Conservation (phyloP, 2,113 vertebrate genomes). For the Calonectris borealis region DNA sequence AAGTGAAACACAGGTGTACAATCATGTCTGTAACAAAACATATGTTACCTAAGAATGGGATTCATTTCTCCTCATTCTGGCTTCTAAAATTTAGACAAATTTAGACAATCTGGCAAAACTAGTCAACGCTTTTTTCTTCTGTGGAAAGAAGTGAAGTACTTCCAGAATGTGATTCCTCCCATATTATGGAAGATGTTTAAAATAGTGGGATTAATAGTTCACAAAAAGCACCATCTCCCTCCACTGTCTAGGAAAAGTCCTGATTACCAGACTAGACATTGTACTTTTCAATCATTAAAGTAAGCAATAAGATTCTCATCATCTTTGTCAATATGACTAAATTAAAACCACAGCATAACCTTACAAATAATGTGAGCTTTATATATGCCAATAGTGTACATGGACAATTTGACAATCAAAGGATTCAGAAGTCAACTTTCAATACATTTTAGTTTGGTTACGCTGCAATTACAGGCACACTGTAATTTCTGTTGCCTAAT, state of each 20-base stretch:
- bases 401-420: not conserved
- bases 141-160: not conserved
- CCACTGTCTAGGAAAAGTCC: not conserved
- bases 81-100: not conserved
- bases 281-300: not conserved
- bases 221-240: not conserved
- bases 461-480: not conserved
- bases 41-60: not conserved
- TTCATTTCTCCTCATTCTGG: not conserved
- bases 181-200: not conserved
- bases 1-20: not conserved
- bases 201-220: not conserved
- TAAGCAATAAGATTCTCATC: not conserved
- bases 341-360: not conserved
- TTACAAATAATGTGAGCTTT: not conserved
- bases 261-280: not conserved
- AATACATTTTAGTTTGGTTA: not conserved
- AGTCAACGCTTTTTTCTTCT: not conserved
- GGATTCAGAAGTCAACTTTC: not conserved
- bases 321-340: not conserved
- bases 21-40: not conserved
- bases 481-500: not conserved
- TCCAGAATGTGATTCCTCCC: not conserved
- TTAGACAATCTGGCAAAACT: not conserved
- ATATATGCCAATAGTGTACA: not conserved